Percentiles rank a stretch among this genome's conserved stretches.
These are phyloP conservation scores for Calliopsis andreniformis DNA, from an alignment of 1,140 invertebrate species.

Conservation along the genomic window DNA sequence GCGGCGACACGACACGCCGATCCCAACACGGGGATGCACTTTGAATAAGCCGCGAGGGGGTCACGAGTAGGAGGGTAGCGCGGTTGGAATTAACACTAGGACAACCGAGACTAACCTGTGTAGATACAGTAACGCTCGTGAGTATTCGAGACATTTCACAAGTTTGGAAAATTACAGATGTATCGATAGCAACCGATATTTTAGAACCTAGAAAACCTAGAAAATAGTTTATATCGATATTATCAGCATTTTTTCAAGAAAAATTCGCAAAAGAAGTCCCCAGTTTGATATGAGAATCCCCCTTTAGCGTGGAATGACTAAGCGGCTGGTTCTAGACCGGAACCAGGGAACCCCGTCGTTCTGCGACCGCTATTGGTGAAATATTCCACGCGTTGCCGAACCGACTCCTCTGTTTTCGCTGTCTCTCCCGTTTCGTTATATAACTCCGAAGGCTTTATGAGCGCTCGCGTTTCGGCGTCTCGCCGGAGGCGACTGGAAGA, in stretches of 20 bases:
- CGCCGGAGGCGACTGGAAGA: background rate
- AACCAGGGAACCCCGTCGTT: constrained; percentile 31
- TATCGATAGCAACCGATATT: too few species aligned
- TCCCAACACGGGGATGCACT: constrained; percentile 55
- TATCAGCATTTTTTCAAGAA: too few species aligned
- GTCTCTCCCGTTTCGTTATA: constrained; percentile 25
- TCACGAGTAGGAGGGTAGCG: constrained; percentile 58
- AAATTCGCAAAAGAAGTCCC: too few species aligned
- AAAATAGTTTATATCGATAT: too few species aligned
- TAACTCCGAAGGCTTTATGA: constrained; percentile 2
- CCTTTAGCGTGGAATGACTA: constrained; percentile 56
- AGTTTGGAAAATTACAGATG: too few species aligned
- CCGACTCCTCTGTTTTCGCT: constrained; percentile 5
- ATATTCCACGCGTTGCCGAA: constrained; percentile 24
- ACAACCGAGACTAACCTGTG: too few species aligned
- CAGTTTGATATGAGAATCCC: too few species aligned
- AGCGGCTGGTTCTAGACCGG: constrained; percentile 41
- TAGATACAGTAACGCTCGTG: too few species aligned
- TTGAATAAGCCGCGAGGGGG: constrained; percentile 32
- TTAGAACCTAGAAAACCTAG: too few species aligned
- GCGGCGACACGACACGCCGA: background rate
- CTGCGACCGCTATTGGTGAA: constrained; percentile 52
- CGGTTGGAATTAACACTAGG: constrained; percentile 63
- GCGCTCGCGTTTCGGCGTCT: constrained; percentile 9
- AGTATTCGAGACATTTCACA: too few species aligned